phyloP scores from a whole-genome alignment of 2,797 vertebrate species.

The Scomberomorus guttatus region DNA sequence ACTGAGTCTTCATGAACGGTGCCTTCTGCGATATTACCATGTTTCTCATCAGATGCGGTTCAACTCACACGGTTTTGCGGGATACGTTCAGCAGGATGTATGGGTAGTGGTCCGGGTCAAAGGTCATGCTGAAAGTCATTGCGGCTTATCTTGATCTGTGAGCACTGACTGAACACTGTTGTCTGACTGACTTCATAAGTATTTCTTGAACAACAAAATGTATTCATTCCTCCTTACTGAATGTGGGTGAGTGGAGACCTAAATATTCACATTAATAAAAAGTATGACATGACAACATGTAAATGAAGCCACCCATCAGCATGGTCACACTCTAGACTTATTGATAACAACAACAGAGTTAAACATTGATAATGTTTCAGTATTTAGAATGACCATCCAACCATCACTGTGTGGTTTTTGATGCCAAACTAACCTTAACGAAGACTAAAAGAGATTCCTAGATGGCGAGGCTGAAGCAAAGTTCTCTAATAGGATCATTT shows the following conservation, averaged over 20 bases:
- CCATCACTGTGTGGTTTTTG: too few relatives aligned
- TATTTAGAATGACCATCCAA: too few relatives aligned
- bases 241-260: background rate
- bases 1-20: conserved; percentile 38
- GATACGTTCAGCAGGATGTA: conserved; percentile 49
- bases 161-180: conserved; percentile 26
- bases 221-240: conserved; percentile 11
- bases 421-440: too few relatives aligned
- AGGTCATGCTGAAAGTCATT: conserved; percentile 46
- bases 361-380: too few relatives aligned
- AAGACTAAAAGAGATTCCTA: too few relatives aligned
- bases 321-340: too few relatives aligned
- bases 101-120: conserved; percentile 41
- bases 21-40: conserved; percentile 40
- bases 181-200: background rate
- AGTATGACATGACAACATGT: too few relatives aligned
- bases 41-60: conserved; percentile 73
- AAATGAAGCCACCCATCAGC: too few relatives aligned
- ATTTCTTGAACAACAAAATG: conserved; percentile 11
- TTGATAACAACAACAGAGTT: too few relatives aligned
- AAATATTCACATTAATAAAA: too few relatives aligned
- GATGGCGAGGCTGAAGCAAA: too few relatives aligned
- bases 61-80: conserved; percentile 54
- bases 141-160: conserved; percentile 39
- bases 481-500: too few relatives aligned